Base-by-base conservation (phyloP, 2,113 vertebrate species). In the Megaceryle maxima region DNA sequence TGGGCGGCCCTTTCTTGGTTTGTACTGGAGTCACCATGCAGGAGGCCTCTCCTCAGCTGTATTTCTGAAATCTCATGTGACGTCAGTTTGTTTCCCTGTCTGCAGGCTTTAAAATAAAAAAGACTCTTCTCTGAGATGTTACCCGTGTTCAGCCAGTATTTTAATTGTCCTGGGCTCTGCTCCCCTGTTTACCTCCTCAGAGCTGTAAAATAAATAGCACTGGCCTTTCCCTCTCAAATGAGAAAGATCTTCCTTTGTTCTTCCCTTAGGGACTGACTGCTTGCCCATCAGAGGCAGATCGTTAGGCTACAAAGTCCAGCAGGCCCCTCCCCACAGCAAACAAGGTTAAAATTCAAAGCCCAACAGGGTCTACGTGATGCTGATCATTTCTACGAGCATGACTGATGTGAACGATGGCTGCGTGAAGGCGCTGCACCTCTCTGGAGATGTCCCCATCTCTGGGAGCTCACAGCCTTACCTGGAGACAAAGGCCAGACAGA, bases 171-270 rank as follows among this genome's bases (percentile, higher is more conserved):
- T 87, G 66, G 48, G 74, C 57, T 92, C 80, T 59, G 28, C 29
- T 3, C 12, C 50, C 13, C n/a, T 33, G 4, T 82, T 96, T 87
- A 69, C 55, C 68, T 85, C 74, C 78, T 87, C 63, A 82, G 50
- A 90, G 81, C 67, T 88, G 59, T 83, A 69, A 95, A 91, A 93
- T 59, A 87, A 85, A 66, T 73, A 90, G 41, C 81, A 59, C 21
- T 80, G 81, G 67, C 87, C 78, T 94, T 90, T 88, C 41, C 11
- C 35, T 14, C 63, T 92, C 57, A 22, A 76, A 86, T 83, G 62
- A 85, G 67, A 57, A 75, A 29, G 48, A 39, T 92, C 68, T 89
- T 82, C 62, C 93, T 94, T 97, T 97, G 87, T 92, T 94, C 83
- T 69, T 89, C 77, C 83, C 84, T 33, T 22, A 20, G 80, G 66